These are phyloP conservation scores for Daktulosphaira vitifoliae DNA, from an alignment of 1,140 invertebrate species.

Conservation along the genomic window DNA sequence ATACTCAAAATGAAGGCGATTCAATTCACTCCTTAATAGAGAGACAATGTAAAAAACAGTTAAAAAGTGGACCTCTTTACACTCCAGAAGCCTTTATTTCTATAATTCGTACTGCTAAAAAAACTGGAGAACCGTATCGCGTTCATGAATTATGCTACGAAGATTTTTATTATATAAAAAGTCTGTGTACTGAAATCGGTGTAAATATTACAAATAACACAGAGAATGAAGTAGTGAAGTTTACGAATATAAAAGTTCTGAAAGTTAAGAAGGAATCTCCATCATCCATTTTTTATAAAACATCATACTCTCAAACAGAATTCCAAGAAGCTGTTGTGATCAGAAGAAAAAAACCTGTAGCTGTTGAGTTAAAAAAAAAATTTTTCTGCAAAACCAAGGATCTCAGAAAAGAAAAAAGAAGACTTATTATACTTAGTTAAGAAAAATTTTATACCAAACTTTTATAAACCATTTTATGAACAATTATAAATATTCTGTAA, in stretches of 20 bases:
- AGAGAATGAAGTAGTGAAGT: background rate
- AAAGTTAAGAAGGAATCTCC: background rate
- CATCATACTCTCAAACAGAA: background rate
- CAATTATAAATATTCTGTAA: slow-evolving; percentile 13
- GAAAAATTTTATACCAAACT: background rate
- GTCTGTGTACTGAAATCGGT: background rate
- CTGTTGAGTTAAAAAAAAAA: background rate
- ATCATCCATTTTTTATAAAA: too few relatives aligned
- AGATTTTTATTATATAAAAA: slow-evolving; percentile 11
- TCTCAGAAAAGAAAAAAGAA: too few relatives aligned
- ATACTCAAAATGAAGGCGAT: slow-evolving; percentile 29
- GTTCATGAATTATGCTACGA: slow-evolving; percentile 10
- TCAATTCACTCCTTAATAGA: slow-evolving; percentile 14
- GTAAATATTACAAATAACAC: slow-evolving; percentile 3
- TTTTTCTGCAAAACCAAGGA: too few relatives aligned
- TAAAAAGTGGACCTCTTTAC: slow-evolving; percentile 13
- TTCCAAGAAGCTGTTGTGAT: slow-evolving; percentile 5
- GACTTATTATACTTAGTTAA: too few relatives aligned
- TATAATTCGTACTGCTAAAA: background rate
- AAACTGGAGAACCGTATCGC: too few relatives aligned
- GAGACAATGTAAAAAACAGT: background rate
- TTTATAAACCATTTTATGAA: slow-evolving; percentile 20
- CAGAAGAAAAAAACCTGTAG: slow-evolving; percentile 1
- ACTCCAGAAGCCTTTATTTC: too few relatives aligned
- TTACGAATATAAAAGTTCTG: background rate